These are phyloP conservation scores for Leptinotarsa defecta DNA, from an alignment of 1,140 invertebrate species.

Conservation along the genomic window DNA sequence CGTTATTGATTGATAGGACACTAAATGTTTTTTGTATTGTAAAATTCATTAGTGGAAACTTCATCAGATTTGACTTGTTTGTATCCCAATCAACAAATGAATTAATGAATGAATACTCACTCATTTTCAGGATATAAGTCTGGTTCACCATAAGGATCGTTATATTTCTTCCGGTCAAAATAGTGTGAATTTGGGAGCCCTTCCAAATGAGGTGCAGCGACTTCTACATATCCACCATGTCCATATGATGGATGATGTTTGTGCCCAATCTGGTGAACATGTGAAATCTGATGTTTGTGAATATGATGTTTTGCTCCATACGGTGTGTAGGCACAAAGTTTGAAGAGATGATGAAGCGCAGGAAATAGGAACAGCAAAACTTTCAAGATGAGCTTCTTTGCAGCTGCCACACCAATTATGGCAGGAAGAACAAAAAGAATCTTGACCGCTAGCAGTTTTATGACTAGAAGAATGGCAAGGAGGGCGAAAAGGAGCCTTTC, in stretches of 20 bases:
- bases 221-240: background rate
- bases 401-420: conserved; percentile 74
- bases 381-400: conserved; percentile 81
- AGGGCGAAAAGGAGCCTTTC: conserved; percentile 75
- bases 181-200: background rate
- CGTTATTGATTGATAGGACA: too few relatives aligned
- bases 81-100: background rate
- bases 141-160: background rate
- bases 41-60: too few relatives aligned
- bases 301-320: conserved; percentile 77
- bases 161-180: background rate
- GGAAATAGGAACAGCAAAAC: conserved; percentile 80
- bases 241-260: conserved; percentile 55
- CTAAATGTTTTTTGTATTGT: too few relatives aligned
- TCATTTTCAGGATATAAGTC: background rate
- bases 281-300: conserved; percentile 74
- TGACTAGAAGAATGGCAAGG: conserved; percentile 73
- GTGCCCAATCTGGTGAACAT: conserved; percentile 63
- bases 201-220: conserved; percentile 3
- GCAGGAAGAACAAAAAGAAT: conserved; percentile 76
- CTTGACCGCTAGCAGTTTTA: conserved; percentile 78
- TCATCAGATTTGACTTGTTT: too few relatives aligned
- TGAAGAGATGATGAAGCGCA: conserved; percentile 79
- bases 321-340: conserved; percentile 79
- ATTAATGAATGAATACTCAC: background rate